Conservation (phyloP, 2,113 vertebrate species). For the Pygoscelis adeliae region DNA sequence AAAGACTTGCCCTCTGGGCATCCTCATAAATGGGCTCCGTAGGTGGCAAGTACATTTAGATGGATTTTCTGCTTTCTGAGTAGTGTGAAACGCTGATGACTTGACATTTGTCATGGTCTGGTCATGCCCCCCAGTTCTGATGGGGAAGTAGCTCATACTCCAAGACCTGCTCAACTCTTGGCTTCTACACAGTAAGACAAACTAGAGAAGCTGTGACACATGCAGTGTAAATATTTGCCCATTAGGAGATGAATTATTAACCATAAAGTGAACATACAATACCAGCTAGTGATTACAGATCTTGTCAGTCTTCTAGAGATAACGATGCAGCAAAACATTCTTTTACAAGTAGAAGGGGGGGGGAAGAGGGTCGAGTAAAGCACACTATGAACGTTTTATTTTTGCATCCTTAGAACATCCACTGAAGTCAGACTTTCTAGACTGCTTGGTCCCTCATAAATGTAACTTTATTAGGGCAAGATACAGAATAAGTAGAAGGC, state of each 20-base stretch:
- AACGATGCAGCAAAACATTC: not conserved
- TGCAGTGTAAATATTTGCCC: not conserved
- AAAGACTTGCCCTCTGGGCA: not conserved
- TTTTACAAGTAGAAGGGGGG: not conserved
- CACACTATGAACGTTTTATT: not conserved
- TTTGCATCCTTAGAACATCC: not conserved
- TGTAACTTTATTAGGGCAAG: not conserved
- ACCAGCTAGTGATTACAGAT: not conserved
- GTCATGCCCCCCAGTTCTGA: not conserved
- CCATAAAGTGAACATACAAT: not conserved
- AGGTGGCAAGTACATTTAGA: not conserved
- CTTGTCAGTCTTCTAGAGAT: not conserved
- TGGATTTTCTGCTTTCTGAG: not conserved
- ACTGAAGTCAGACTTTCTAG: not conserved
- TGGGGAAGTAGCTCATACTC: not conserved
- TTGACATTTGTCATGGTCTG: not conserved
- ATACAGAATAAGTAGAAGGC: not conserved
- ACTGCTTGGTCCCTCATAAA: not conserved
- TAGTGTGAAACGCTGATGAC: not conserved
- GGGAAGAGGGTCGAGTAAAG: not conserved
- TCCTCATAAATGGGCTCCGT: not conserved
- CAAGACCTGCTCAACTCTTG: not conserved
- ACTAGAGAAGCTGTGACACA: not conserved
- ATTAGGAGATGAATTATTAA: not conserved
- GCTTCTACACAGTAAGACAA: not conserved